Conservation (phyloP, 2,113 vertebrate genomes). For the Colinus virginianus region DNA sequence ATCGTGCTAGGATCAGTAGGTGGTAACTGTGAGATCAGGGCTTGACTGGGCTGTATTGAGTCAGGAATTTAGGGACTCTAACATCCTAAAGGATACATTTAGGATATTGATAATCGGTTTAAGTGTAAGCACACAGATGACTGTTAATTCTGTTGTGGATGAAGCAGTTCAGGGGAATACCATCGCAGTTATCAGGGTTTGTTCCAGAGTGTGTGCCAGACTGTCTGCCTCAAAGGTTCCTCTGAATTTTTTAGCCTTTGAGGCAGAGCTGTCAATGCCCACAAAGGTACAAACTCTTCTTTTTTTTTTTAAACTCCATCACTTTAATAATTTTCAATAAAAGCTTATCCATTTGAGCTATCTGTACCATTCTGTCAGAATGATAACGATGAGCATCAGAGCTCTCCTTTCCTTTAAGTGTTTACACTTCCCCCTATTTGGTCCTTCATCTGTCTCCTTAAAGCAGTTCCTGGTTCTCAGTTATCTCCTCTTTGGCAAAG, state of each 20-base stretch:
- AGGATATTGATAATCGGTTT: background rate
- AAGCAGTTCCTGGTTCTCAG: background rate
- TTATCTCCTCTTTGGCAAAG: background rate
- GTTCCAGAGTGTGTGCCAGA: background rate
- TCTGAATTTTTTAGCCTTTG: background rate
- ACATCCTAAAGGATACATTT: background rate
- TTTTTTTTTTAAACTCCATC: background rate
- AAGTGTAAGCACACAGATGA: background rate
- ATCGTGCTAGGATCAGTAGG: background rate
- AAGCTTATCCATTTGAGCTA: background rate
- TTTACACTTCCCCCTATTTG: background rate
- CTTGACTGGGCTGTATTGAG: background rate
- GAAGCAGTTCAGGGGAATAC: background rate
- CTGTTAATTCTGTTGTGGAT: background rate
- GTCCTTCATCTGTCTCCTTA: background rate
- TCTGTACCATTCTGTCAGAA: fast-evolving
- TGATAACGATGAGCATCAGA: background rate
- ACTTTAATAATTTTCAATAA: background rate
- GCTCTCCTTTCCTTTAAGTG: background rate
- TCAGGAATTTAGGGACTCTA: background rate
- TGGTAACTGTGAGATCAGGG: background rate
- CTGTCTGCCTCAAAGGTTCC: background rate
- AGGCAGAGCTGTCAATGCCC: background rate
- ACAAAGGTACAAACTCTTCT: background rate
- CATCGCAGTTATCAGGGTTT: background rate